phyloP scores from a whole-genome alignment of 2,797 vertebrate species.

The Hydrolagus colliei region DNA sequence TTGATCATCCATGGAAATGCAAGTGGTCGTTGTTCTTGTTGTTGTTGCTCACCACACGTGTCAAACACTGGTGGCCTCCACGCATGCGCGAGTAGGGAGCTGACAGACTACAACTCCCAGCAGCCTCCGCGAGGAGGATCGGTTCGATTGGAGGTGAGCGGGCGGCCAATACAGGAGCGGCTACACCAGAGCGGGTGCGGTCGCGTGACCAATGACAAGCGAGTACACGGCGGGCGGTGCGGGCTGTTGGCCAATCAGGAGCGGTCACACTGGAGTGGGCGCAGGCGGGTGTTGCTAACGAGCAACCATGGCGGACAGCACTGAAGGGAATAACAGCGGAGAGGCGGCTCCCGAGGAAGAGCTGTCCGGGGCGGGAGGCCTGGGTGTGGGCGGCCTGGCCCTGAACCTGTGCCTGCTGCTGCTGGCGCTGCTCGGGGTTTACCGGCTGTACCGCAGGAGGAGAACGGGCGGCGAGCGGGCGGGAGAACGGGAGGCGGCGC shows the following conservation, averaged over 20 bases:
- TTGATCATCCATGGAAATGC: too few relatives aligned
- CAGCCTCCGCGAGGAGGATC: neutral
- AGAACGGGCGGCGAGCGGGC: slow-evolving; percentile 47
- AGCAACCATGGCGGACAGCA: slow-evolving; percentile 36
- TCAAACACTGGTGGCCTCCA: too few relatives aligned
- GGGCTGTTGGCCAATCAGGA: neutral
- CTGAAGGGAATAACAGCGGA: slow-evolving; percentile 50
- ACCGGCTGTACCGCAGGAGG: slow-evolving; percentile 22
- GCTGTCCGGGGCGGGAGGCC: slow-evolving; percentile 48
- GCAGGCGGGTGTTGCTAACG: slow-evolving; percentile 11
- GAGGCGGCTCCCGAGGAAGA: slow-evolving; percentile 51
- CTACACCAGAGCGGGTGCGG: slow-evolving; percentile 1
- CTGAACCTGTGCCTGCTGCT: slow-evolving; percentile 63
- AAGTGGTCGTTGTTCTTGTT: too few relatives aligned
- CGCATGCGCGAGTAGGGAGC: neutral
- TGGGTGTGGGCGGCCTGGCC: slow-evolving; percentile 64
- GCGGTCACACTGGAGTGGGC: slow-evolving; percentile 3
- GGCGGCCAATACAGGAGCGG: neutral
- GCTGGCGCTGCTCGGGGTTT: slow-evolving; percentile 50
- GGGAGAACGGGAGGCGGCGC: slow-evolving; percentile 67
- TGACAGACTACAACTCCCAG: neutral
- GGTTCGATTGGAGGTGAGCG: neutral
- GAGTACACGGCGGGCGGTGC: slow-evolving; percentile 34
- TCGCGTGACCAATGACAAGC: neutral
- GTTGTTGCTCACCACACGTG: too few relatives aligned